These are phyloP conservation scores for Tangara arthus DNA, from an alignment of 2,797 vertebrate genomes.

Conservation along the genomic window DNA sequence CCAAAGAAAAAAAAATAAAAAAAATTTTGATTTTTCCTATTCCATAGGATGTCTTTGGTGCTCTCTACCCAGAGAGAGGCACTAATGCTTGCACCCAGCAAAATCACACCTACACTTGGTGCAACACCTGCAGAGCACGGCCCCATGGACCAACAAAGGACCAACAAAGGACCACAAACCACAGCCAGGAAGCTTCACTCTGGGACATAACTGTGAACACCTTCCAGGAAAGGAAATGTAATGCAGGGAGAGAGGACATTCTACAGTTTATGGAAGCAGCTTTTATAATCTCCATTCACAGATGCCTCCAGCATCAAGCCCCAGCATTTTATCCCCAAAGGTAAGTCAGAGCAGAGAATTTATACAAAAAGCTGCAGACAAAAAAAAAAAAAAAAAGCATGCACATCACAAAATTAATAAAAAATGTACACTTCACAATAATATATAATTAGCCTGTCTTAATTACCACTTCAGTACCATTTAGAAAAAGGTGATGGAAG, in stretches of 20 bases:
- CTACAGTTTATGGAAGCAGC: background rate
- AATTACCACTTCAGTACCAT: slow-evolving; percentile 42
- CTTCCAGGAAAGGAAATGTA: background rate
- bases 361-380: background rate
- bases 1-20: background rate
- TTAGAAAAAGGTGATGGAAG: slow-evolving; percentile 49
- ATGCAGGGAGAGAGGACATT: background rate
- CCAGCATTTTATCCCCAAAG: background rate
- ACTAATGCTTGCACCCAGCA: background rate
- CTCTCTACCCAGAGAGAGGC: background rate
- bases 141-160: background rate
- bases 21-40: background rate
- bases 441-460: slow-evolving; percentile 52
- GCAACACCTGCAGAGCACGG: background rate
- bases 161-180: background rate
- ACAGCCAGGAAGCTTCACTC: background rate
- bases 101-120: background rate
- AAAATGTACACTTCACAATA: slow-evolving; percentile 50
- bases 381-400: background rate
- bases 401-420: slow-evolving; percentile 29
- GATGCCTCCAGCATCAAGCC: background rate
- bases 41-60: background rate
- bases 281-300: background rate
- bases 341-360: background rate
- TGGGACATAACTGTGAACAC: background rate